These are phyloP conservation scores for Synergus japonicus DNA, from an alignment of 2,888 invertebrate genomes.

Conservation along the genomic window DNA sequence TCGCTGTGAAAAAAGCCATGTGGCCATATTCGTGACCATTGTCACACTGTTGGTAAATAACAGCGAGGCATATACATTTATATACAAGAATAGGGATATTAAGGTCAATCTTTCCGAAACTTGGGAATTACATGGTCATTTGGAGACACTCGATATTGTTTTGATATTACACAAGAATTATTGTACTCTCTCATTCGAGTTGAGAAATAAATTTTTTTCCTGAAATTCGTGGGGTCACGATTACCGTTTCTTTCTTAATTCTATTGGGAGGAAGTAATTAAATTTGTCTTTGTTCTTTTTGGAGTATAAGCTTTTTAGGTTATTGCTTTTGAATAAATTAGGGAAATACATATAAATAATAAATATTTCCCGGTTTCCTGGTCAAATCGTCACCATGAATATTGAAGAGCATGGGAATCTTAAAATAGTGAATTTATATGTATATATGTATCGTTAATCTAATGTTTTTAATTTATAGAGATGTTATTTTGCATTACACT, in stretches of 20 bases:
- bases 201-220: not conserved
- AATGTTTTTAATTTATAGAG: not conserved
- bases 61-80: not conserved
- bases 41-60: constrained; percentile 21
- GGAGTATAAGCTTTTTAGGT: not conserved
- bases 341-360: too few relatives aligned
- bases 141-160: constrained; percentile 23
- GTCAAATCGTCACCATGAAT: too few relatives aligned
- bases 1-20: constrained; percentile 7
- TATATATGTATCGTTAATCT: not conserved
- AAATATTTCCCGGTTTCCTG: too few relatives aligned
- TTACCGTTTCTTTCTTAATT: not conserved
- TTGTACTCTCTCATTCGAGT: not conserved
- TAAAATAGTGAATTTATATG: not conserved
- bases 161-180: constrained; percentile 18
- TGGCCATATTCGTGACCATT: constrained; percentile 37
- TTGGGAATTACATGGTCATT: constrained; percentile 20
- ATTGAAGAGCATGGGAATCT: not conserved
- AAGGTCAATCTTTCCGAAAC: constrained; percentile 8
- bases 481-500: constrained; percentile 22
- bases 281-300: not conserved
- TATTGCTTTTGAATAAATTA: too few relatives aligned
- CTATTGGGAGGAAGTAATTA: constrained; percentile 11
- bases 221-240: constrained; percentile 12
- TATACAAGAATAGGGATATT: constrained; percentile 15